Evolutionary conservation across 2,888 invertebrate genomes (phyloP).

Genomic region (Morpho achilles): DNA sequence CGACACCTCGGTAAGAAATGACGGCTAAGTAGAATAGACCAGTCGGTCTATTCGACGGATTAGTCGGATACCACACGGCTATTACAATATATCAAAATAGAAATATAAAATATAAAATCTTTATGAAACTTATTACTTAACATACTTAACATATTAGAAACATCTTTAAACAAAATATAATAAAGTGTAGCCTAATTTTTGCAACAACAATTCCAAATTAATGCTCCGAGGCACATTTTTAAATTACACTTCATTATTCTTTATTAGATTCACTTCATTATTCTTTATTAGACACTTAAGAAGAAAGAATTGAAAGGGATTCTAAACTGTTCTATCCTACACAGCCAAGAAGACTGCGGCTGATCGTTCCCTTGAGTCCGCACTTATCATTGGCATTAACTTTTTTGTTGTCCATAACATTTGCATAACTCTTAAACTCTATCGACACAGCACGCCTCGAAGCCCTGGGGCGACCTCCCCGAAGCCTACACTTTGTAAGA

Average conservation of each 20-base stretch:
- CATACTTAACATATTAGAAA: too few species aligned
- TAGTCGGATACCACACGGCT: too few species aligned
- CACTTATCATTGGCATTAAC: conserved; percentile 78
- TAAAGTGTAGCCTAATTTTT: background rate
- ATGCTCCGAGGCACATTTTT: conserved; percentile 1
- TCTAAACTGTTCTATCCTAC: conserved; percentile 11
- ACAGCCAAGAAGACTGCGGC: conserved; percentile 25
- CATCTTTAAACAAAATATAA: background rate
- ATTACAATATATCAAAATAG: too few species aligned
- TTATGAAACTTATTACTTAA: too few species aligned
- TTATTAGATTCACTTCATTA: conserved; percentile 10
- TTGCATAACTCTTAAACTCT: conserved; percentile 75
- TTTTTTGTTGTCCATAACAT: conserved; percentile 80
- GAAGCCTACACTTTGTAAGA: conserved; percentile 71
- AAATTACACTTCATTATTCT: conserved; percentile 5
- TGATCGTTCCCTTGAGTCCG: conserved; percentile 63
- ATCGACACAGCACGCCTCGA: conserved; percentile 53
- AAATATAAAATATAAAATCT: too few species aligned
- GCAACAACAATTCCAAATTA: conserved; percentile 4
- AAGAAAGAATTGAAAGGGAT: conserved; percentile 22
- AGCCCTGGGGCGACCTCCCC: conserved; percentile 56
- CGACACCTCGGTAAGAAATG: too few species aligned
- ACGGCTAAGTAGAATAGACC: too few species aligned
- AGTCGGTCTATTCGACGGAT: too few species aligned
- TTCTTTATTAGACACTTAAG: conserved; percentile 8